Percentiles rank a stretch among this genome's conserved stretches.
Evolutionary conservation across 2,797 vertebrate species (phyloP).

Genomic region (Anableps anableps): DNA sequence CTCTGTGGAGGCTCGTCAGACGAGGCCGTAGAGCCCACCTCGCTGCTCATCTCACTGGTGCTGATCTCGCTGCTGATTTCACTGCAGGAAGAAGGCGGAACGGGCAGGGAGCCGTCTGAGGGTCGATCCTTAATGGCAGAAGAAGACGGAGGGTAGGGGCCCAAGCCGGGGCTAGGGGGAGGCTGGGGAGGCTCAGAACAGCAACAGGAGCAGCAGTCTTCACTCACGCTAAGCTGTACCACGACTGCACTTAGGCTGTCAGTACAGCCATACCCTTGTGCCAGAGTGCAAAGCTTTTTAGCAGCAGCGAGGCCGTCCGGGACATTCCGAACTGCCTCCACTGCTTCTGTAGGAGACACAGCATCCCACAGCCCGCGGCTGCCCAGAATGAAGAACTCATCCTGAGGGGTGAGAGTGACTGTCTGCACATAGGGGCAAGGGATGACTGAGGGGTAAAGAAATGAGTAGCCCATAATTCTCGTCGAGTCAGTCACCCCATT

Average conservation of each 20-base stretch:
- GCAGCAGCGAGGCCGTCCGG: constrained; percentile 92
- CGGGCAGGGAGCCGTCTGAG: constrained; percentile 80
- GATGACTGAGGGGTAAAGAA: constrained; percentile 95
- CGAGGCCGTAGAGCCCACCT: constrained; percentile 97
- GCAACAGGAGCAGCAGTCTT: constrained; percentile 98
- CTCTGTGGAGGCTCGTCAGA: constrained; percentile 88
- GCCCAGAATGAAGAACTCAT: constrained; percentile 97
- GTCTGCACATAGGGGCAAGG: constrained; percentile 93
- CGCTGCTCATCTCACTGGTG: constrained; percentile 98
- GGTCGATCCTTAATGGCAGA: constrained; percentile 85
- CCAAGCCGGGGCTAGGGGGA: constrained; percentile 88
- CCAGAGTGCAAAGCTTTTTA: constrained; percentile 96
- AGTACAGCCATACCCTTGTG: constrained; percentile 95
- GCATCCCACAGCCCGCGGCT: constrained; percentile 95
- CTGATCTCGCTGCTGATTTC: constrained; percentile 99
- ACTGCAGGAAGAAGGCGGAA: constrained; percentile 92
- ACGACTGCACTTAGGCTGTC: constrained; percentile 95
- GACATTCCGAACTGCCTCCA: constrained; percentile 91
- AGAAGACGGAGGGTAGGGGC: constrained; percentile 82
- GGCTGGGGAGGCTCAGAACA: constrained; percentile 87
- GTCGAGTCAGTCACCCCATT: constrained; percentile 98
- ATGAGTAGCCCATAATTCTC: constrained; percentile 96
- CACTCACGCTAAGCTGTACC: constrained; percentile 94
- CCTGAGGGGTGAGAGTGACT: constrained; percentile 90
- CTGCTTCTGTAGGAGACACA: constrained; percentile 88